phyloP scores from a whole-genome alignment of 2,888 invertebrate species.

The Rotaria macrura region DNA sequence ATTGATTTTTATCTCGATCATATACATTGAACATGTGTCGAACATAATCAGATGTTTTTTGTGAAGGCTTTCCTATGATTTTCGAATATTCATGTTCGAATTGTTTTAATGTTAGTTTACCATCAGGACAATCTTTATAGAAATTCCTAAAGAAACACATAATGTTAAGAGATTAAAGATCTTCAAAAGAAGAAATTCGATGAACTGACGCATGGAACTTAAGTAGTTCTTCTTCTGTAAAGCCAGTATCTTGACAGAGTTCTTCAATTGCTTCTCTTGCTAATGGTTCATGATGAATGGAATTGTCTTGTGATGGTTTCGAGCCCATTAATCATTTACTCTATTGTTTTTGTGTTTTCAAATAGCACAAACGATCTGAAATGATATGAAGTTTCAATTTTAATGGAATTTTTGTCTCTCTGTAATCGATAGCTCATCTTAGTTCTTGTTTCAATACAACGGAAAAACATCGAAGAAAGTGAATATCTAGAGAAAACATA shows the following conservation, averaged over 20 bases:
- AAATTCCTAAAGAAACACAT: neutral
- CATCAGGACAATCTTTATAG: neutral
- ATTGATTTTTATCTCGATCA: conserved; percentile 1
- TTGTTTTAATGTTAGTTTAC: neutral
- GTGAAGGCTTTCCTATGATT: neutral
- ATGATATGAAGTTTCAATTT: neutral
- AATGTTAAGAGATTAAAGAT: neutral
- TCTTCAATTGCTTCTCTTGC: neutral
- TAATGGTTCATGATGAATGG: neutral
- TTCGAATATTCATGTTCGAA: conserved; percentile 5
- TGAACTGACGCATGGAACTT: neutral
- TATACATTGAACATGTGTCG: neutral
- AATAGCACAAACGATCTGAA: neutral
- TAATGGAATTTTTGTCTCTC: neutral
- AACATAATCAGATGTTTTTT: neutral
- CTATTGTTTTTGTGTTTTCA: too few relatives aligned
- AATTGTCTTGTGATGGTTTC: neutral
- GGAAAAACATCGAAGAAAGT: neutral
- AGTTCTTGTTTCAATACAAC: neutral
- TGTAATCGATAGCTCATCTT: neutral
- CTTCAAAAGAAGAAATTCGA: neutral
- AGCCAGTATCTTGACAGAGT: neutral
- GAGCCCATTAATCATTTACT: neutral
- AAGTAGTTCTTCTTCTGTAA: conserved; percentile 11
- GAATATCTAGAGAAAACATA: neutral